Evolutionary conservation across 2,113 vertebrate genomes (phyloP).

Genomic region (Crotophaga sulcirostris): DNA sequence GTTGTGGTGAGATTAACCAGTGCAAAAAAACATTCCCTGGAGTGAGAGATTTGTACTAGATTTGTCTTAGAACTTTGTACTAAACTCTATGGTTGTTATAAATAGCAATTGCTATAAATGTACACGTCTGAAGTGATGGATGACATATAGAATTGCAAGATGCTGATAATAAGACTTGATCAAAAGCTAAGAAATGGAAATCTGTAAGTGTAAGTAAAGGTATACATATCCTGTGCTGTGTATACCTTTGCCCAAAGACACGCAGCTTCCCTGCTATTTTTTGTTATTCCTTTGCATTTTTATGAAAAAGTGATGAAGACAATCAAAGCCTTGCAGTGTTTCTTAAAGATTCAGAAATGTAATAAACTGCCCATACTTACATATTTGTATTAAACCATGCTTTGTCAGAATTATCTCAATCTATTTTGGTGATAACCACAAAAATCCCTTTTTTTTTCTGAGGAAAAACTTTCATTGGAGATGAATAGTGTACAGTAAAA

Average conservation of each 20-base stretch:
- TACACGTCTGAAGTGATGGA: not conserved
- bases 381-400: not conserved
- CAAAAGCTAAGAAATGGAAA: not conserved
- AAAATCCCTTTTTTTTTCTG: not conserved
- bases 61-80: not conserved
- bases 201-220: not conserved
- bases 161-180: not conserved
- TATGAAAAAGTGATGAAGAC: not conserved
- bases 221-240: rapidly evolving
- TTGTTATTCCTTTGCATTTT: not conserved
- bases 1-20: not conserved
- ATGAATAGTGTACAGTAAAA: not conserved
- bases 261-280: not conserved
- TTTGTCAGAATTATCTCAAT: not conserved
- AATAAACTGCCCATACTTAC: not conserved
- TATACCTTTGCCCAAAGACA: not conserved
- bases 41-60: not conserved
- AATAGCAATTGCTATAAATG: not conserved
- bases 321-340: not conserved
- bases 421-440: not conserved
- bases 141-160: not conserved
- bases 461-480: not conserved
- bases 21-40: not conserved
- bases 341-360: not conserved
- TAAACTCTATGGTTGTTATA: not conserved